Evolutionary conservation across 2,113 vertebrate species (phyloP).

Genomic region (Stegostoma tigrinum): DNA sequence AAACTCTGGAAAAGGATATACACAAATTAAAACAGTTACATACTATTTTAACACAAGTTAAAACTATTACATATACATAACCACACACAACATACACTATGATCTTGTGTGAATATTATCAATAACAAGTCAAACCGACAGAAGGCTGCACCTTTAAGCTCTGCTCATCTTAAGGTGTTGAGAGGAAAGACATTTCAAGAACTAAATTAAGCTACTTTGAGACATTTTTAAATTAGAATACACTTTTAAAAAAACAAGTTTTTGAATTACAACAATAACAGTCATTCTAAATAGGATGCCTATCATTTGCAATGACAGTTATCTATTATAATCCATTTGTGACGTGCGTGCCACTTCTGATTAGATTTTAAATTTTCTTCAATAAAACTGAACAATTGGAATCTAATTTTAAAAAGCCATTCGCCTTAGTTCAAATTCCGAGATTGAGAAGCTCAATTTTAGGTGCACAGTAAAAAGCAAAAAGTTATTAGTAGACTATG

Average conservation of each 20-base stretch:
- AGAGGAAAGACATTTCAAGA: background rate
- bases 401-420: background rate
- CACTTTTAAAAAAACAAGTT: too few relatives aligned
- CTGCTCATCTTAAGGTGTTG: background rate
- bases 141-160: background rate
- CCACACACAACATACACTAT: background rate
- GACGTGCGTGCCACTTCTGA: background rate
- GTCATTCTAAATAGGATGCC: background rate
- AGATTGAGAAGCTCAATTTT: background rate
- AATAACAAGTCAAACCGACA: background rate
- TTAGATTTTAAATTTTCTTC: background rate
- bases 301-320: background rate
- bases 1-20: constrained; percentile 11
- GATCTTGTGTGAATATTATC: background rate
- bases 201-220: background rate
- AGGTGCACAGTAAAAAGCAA: background rate
- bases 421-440: background rate
- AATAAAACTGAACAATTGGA: background rate
- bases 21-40: background rate
- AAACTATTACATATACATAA: background rate
- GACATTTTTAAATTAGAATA: background rate
- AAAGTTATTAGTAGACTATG: background rate
- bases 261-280: too few relatives aligned
- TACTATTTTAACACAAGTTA: background rate
- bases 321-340: background rate